Evolutionary conservation across 2,888 invertebrate genomes (phyloP).

Genomic region (Diarsia mendica): DNA sequence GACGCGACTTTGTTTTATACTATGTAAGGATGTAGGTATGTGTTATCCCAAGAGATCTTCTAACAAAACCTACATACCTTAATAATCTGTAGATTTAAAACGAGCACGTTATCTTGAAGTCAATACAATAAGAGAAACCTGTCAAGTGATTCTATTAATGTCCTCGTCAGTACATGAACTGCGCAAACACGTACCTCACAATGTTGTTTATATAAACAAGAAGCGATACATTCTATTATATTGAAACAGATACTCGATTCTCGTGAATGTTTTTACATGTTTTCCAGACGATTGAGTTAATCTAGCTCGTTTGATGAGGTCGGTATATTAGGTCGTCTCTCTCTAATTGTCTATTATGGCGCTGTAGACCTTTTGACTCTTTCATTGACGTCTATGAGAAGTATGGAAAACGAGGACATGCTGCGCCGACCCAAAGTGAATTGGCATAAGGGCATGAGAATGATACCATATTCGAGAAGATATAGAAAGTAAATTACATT

Average conservation of each 20-base stretch:
- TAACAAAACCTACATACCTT: too few species aligned
- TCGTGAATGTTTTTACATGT: not conserved
- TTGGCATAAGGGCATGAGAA: too few species aligned
- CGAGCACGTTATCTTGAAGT: conserved; percentile 45
- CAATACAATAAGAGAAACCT: conserved; percentile 60
- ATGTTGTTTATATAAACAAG: conserved; percentile 24
- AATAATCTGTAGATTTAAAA: too few species aligned
- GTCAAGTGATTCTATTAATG: conserved; percentile 64
- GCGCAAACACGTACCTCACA: conserved; percentile 9
- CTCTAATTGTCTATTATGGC: too few species aligned
- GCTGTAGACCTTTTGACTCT: too few species aligned
- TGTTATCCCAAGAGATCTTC: too few species aligned
- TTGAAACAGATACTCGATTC: not conserved
- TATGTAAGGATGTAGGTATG: too few species aligned
- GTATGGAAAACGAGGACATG: too few species aligned
- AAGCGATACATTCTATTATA: not conserved
- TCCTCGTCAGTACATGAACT: conserved; percentile 33
- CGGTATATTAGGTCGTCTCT: not conserved
- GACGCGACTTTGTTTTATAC: too few species aligned
- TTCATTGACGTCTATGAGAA: too few species aligned
- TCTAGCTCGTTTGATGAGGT: not conserved
- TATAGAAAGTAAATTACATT: not conserved
- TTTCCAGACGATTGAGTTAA: not conserved
- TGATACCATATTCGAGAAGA: not conserved
- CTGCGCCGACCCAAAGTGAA: too few species aligned